Percentiles rank a stretch among this genome's conserved stretches.
These are phyloP conservation scores for Apoda limacodes DNA, from an alignment of 2,888 invertebrate genomes.

Conservation along the genomic window DNA sequence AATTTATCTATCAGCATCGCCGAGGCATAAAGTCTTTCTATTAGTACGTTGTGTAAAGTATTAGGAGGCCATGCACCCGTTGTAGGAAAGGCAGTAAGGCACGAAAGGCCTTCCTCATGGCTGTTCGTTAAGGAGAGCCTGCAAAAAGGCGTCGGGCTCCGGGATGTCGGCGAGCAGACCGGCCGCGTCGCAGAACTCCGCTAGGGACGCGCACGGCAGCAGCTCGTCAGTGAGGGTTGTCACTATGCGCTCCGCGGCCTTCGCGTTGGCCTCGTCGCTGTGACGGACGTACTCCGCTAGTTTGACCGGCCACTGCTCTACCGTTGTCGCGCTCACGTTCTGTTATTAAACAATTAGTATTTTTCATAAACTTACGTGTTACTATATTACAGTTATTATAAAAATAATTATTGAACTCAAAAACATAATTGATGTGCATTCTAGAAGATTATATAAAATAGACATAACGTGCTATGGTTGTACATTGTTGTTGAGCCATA, in stretches of 20 bases:
- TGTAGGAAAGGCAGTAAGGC: constrained; percentile 38
- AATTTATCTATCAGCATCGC: too few relatives aligned
- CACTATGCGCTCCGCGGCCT: constrained; percentile 87
- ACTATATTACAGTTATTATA: too few relatives aligned
- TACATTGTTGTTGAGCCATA: too few relatives aligned
- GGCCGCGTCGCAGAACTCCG: constrained; percentile 93
- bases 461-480: not conserved
- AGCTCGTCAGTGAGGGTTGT: constrained; percentile 88
- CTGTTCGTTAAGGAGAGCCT: constrained; percentile 37
- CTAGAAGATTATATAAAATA: too few relatives aligned
- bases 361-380: too few relatives aligned
- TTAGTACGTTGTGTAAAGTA: not conserved
- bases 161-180: constrained; percentile 80
- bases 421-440: not conserved
- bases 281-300: constrained; percentile 94
- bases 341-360: too few relatives aligned
- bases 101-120: constrained; percentile 39
- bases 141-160: constrained; percentile 68
- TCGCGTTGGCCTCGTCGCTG: constrained; percentile 91
- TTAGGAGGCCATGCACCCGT: constrained; percentile 42
- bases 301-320: constrained; percentile 90
- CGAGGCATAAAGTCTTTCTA: too few relatives aligned
- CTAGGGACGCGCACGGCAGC: constrained; percentile 89
- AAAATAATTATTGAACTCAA: too few relatives aligned
- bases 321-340: constrained; percentile 75